phyloP scores from a whole-genome alignment of 1,140 invertebrate species.

The Wasmannia auropunctata region DNA sequence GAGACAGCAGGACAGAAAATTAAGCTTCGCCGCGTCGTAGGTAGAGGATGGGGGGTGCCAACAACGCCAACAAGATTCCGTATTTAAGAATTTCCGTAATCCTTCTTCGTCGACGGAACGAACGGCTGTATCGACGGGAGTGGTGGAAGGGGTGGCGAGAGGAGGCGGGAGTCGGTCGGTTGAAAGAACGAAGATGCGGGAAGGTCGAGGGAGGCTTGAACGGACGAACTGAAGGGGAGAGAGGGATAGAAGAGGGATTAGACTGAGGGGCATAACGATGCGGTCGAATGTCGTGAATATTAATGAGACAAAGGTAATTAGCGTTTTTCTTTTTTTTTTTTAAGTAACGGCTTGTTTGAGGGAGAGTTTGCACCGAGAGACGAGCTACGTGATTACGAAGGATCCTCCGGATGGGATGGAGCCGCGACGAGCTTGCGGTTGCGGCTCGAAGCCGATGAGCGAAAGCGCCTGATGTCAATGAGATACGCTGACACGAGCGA shows the following conservation, averaged over 20 bases:
- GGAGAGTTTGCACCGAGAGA: slow-evolving; percentile 77
- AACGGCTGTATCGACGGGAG: slow-evolving; percentile 68
- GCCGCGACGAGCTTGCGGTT: slow-evolving; percentile 11
- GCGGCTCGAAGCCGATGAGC: slow-evolving; percentile 65
- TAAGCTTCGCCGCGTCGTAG: slow-evolving; percentile 33
- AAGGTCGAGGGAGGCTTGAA: slow-evolving; percentile 57
- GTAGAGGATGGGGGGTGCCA: slow-evolving; percentile 32
- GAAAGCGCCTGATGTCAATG: slow-evolving; percentile 80
- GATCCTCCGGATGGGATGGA: slow-evolving; percentile 49
- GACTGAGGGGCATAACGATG: slow-evolving; percentile 82
- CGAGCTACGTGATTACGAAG: slow-evolving; percentile 83
- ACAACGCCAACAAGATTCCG: slow-evolving; percentile 71
- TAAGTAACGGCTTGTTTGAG: slow-evolving; percentile 84
- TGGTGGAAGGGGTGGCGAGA: slow-evolving; percentile 38
- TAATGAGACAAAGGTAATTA: slow-evolving; percentile 86
- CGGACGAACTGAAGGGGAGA: slow-evolving; percentile 34
- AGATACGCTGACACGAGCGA: slow-evolving; percentile 80
- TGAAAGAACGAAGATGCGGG: slow-evolving; percentile 71
- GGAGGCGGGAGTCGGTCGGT: slow-evolving; percentile 64
- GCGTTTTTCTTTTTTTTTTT: slow-evolving; percentile 78
- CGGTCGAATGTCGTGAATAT: slow-evolving; percentile 85
- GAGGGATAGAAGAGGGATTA: slow-evolving; percentile 74
- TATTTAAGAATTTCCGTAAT: slow-evolving; percentile 79
- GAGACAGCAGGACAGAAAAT: slow-evolving; percentile 53
- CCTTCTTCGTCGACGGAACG: slow-evolving; percentile 72